A percentile compares a stretch with the other conserved stretches of the same genome.
Conservation (phyloP, 2,113 vertebrate species). For the Psilopsiagon aurifrons region DNA sequence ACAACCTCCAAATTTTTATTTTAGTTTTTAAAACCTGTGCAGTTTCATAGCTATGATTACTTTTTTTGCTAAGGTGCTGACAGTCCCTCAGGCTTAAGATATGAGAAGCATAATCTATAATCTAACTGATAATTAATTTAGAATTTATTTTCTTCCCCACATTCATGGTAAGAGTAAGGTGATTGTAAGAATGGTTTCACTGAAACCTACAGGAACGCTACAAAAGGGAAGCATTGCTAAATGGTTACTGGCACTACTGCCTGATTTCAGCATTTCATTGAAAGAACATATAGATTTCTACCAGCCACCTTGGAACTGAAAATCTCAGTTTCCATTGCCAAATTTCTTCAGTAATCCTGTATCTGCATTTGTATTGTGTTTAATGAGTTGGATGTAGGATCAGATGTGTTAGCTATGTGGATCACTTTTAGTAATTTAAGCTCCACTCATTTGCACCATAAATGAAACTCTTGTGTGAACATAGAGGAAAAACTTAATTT, state of each 20-base stretch:
- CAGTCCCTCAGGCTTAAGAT: fast-evolving
- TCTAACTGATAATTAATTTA: background rate
- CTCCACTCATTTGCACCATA: background rate
- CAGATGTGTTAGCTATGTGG: background rate
- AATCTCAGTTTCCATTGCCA: background rate
- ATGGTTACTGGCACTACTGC: background rate
- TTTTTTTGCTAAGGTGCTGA: background rate
- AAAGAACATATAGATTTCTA: background rate
- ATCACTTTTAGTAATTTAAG: background rate
- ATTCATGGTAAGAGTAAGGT: background rate
- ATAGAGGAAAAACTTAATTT: background rate
- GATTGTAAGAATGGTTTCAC: background rate
- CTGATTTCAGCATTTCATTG: background rate
- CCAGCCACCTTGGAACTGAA: background rate
- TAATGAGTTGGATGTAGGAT: background rate
- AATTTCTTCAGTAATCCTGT: background rate
- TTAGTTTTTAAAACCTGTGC: background rate
- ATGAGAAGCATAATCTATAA: background rate
- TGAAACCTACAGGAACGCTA: background rate
- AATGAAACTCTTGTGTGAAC: background rate
- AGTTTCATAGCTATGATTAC: background rate
- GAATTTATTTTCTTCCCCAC: background rate
- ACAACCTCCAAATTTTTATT: background rate
- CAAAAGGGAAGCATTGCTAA: background rate
- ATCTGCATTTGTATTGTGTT: background rate